Conservation (phyloP, 2,113 vertebrate genomes). For the human region GRCh38 chr21:46182001-46182500, state of each 20-base stretch:
- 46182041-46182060: rapidly evolving
- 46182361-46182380: rapidly evolving
- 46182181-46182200: no score
- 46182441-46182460: background rate
- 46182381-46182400: no score
- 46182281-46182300: background rate
- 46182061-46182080: background rate
- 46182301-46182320: background rate
- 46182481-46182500: background rate
- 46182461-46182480: background rate
- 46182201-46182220: rapidly evolving
- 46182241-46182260: background rate
- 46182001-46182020: background rate
- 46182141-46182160: rapidly evolving
- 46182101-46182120: background rate
- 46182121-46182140: background rate
- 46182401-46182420: background rate
- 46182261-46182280: rapidly evolving
- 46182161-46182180: rapidly evolving
- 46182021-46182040: rapidly evolving
- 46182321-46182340: background rate
- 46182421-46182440: background rate
- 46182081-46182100: background rate
- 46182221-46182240: rapidly evolving
- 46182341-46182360: background rate